These are phyloP conservation scores for Alcedo atthis DNA, from an alignment of 2,797 vertebrate genomes.

Conservation along the genomic window DNA sequence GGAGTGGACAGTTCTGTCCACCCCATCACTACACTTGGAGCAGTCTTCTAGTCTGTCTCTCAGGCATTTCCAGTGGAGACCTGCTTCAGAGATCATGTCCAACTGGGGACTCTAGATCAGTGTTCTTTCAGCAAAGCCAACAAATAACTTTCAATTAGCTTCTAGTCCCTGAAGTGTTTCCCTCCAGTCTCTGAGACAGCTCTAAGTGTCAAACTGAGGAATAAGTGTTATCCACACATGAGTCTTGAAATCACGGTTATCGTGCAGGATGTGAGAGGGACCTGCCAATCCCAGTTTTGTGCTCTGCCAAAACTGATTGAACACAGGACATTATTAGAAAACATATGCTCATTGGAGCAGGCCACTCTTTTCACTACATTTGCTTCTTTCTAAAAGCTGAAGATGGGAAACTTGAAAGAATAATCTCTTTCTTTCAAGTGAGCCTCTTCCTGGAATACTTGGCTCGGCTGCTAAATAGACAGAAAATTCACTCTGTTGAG, in stretches of 20 bases:
- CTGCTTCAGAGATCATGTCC: background rate
- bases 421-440: background rate
- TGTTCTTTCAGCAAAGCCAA: background rate
- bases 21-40: background rate
- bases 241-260: background rate
- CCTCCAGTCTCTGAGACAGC: background rate
- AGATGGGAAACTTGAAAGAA: conserved; percentile 20
- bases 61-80: background rate
- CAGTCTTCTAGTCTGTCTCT: background rate
- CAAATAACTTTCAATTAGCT: background rate
- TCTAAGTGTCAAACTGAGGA: background rate
- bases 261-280: background rate
- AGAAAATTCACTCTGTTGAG: background rate
- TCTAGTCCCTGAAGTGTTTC: background rate
- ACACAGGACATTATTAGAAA: background rate
- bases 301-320: background rate
- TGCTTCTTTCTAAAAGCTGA: background rate
- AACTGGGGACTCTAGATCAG: background rate
- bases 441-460: background rate
- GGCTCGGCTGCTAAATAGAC: background rate
- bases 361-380: background rate
- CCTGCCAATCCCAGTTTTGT: background rate
- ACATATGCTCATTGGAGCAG: background rate
- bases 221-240: background rate
- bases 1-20: background rate